phyloP scores from a whole-genome alignment of 2,113 vertebrate species.

The Dryoscopus gambensis region DNA sequence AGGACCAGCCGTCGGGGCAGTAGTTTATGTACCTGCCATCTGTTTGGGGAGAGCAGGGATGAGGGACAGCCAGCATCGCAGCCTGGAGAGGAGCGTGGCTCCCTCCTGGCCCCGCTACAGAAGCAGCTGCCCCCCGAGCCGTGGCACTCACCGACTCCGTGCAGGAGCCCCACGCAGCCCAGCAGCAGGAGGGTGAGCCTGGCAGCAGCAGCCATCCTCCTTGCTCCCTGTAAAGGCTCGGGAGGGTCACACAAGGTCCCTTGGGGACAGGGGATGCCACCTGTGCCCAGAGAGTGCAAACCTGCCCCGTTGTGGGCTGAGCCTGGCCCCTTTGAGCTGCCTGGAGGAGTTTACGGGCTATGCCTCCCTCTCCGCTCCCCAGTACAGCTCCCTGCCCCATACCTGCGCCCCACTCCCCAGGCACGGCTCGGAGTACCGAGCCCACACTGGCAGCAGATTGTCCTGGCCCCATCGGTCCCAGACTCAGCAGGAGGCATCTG shows the following conservation, averaged over 20 bases:
- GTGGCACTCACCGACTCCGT: not conserved
- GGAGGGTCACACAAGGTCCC: not conserved
- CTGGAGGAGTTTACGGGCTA: not conserved
- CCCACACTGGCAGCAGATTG: not conserved
- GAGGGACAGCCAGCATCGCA: fast-evolving
- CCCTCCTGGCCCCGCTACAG: fast-evolving
- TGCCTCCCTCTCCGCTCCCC: not conserved
- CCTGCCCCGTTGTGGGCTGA: not conserved
- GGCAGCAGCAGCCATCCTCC: not conserved
- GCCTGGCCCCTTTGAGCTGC: not conserved
- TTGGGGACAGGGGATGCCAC: not conserved
- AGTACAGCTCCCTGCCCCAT: not conserved
- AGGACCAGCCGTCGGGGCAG: constrained; percentile 50
- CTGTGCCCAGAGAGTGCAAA: not conserved
- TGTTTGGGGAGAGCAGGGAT: not conserved
- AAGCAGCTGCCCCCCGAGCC: fast-evolving
- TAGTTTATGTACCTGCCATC: not conserved
- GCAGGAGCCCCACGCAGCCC: not conserved
- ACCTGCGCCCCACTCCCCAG: not conserved
- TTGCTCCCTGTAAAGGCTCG: not conserved
- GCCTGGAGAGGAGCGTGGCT: not conserved
- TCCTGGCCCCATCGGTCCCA: not conserved
- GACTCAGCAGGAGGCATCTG: fast-evolving
- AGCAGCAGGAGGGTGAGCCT: not conserved
- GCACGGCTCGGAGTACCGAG: fast-evolving